Evolutionary conservation across 2,888 invertebrate genomes (phyloP).

Genomic region (Ophioninae sp.): DNA sequence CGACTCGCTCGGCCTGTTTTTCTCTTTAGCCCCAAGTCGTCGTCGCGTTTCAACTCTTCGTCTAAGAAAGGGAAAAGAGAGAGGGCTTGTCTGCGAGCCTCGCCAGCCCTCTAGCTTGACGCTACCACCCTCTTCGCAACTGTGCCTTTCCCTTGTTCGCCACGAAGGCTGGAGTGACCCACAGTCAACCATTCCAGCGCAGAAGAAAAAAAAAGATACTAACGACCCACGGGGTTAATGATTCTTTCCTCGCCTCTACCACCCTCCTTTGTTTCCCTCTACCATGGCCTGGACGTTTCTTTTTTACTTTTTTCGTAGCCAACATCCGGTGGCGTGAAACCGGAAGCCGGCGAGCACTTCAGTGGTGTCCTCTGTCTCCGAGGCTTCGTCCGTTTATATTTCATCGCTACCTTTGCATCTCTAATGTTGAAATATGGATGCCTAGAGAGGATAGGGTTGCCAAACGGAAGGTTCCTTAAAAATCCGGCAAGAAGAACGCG

Average conservation of each 20-base stretch:
- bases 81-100: conserved; percentile 19
- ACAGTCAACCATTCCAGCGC: conserved; percentile 45
- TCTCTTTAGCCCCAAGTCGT: conserved; percentile 31
- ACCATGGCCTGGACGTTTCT: background rate
- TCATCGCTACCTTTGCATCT: conserved; percentile 41
- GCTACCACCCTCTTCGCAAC: conserved; percentile 19
- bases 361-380: conserved; percentile 27
- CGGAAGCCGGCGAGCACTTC: conserved; percentile 44
- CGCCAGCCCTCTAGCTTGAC: conserved; percentile 7
- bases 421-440: conserved; percentile 26
- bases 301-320: conserved; percentile 29
- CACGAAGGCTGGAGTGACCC: conserved; percentile 33
- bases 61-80: conserved; percentile 15
- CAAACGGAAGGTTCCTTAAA: background rate
- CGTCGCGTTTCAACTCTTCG: conserved; percentile 63
- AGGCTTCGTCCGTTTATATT: conserved; percentile 31
- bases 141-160: conserved; percentile 26
- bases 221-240: conserved; percentile 70
- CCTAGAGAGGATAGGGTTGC: background rate
- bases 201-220: conserved; percentile 65
- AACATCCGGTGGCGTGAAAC: conserved; percentile 52
- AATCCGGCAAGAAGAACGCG: background rate
- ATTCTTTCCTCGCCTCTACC: conserved; percentile 66
- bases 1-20: conserved; percentile 26
- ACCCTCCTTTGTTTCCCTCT: conserved; percentile 3